Base-by-base conservation (phyloP, 2,797 vertebrate species). In the Sorex maritimensis region DNA sequence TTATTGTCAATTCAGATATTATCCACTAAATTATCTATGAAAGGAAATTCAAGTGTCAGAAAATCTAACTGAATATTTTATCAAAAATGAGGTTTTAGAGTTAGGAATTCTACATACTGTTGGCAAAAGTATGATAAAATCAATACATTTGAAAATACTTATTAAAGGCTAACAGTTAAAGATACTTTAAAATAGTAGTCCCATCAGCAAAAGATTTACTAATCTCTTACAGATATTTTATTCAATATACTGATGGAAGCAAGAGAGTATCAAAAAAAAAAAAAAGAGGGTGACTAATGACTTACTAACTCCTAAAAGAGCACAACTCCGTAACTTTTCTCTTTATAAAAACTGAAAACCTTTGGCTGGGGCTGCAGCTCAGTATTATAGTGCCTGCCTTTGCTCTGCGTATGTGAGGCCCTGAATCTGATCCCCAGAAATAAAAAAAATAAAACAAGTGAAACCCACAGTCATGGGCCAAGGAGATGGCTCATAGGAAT, bases 111-210 rank as follows among this genome's bases (percentile, higher is more conserved):
- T 83, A 82, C 23, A 58, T 5, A 28, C 5, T 79, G 78, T 81
- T 82, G 73, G 65, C 81, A 85, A 72, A 87, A 81, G 67, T 92
- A 94, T 46, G 55, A 93, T 49, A 78, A 89, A 68, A 15, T 85
- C 65, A 86, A 81, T 78, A 79, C 15, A 91, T 63, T 3, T 80
- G 12, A 86, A 74, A 83, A 80, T 79, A 38, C 24, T 74, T n/a
- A 77, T 68, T 78, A 89, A 74, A 77, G 78, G 19, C 10, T 23
- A 78, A 81, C 7, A 75, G 74, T 75, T 67, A 85, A 88, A 94
- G 82, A 19, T 49, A 8, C n/a, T 61, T 89, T 93, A 44, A 91
- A n/a, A 68, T 73, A 77, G 55, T 67, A 81, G 82, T 88, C 81
- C 23, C 90, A 84, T 71, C 1, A 80, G 52, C 46, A 92, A 90